Evolutionary conservation across 2,113 vertebrate genomes (phyloP).

Genomic region (Halcyon senegalensis): DNA sequence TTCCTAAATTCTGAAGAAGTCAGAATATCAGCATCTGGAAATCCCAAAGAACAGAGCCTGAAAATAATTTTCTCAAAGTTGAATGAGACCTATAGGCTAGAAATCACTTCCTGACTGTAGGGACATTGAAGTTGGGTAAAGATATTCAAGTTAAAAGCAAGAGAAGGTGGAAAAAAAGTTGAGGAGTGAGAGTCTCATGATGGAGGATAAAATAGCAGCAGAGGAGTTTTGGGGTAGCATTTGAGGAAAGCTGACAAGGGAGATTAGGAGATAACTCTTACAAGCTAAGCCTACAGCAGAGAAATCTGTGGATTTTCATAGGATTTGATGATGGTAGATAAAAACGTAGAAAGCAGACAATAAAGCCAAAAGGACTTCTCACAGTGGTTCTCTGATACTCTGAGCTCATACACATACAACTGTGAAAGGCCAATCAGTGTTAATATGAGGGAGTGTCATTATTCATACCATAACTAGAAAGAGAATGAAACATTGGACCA

Average conservation of each 20-base stretch:
- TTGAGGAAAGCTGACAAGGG: neutral
- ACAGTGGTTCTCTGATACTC: neutral
- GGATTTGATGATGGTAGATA: neutral
- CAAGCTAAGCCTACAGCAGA: neutral
- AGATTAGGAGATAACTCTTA: neutral
- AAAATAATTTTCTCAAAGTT: neutral
- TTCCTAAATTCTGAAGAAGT: neutral
- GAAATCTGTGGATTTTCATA: neutral
- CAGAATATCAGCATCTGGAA: neutral
- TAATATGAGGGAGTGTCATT: neutral
- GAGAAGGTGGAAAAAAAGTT: neutral
- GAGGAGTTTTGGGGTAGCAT: neutral
- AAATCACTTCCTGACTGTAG: neutral
- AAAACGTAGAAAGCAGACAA: neutral
- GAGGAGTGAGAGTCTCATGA: neutral
- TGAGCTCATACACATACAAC: neutral
- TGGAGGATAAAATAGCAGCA: neutral
- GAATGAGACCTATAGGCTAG: neutral
- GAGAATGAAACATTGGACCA: neutral
- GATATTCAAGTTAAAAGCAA: neutral
- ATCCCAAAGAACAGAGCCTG: neutral
- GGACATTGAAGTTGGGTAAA: neutral
- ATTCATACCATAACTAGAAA: neutral
- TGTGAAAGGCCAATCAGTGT: neutral
- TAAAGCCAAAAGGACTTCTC: neutral